A percentile compares a stretch with the other conserved stretches of the same genome.
phyloP scores from a whole-genome alignment of 2,113 vertebrate species.

The Piaya cayana region DNA sequence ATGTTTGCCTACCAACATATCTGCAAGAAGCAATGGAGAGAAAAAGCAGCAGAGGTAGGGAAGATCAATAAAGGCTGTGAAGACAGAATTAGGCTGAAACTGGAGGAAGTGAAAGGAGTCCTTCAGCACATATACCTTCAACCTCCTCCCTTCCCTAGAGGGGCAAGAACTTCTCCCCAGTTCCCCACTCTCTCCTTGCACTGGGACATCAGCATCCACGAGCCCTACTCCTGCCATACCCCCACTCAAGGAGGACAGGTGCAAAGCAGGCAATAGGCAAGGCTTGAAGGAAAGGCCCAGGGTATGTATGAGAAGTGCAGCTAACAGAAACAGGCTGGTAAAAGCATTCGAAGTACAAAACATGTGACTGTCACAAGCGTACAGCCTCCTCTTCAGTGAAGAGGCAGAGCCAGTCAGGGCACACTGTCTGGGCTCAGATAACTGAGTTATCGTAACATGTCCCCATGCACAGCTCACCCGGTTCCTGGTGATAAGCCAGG shows the following conservation, averaged over 20 bases:
- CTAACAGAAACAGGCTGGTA: background rate
- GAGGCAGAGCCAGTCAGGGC: background rate
- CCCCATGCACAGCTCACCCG: background rate
- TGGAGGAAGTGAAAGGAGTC: background rate
- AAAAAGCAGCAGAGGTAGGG: background rate
- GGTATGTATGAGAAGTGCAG: background rate
- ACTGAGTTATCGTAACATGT: background rate
- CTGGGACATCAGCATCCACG: fast-evolving
- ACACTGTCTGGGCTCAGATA: background rate
- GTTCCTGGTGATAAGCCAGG: background rate
- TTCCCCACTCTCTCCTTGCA: background rate
- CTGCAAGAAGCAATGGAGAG: background rate
- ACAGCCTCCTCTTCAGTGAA: fast-evolving
- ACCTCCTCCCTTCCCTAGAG: background rate
- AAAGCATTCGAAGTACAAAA: background rate
- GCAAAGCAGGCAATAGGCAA: background rate
- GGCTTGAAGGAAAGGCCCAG: background rate
- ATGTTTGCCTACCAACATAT: background rate
- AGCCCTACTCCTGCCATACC: background rate
- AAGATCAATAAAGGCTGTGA: background rate
- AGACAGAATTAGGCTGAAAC: background rate
- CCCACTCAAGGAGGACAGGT: background rate
- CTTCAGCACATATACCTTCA: background rate
- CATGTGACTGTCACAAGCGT: background rate
- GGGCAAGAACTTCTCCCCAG: background rate